Percentiles rank a stretch among this genome's conserved stretches.
phyloP scores from a whole-genome alignment of 1,140 invertebrate species.

The Drosophila equinoxialis region DNA sequence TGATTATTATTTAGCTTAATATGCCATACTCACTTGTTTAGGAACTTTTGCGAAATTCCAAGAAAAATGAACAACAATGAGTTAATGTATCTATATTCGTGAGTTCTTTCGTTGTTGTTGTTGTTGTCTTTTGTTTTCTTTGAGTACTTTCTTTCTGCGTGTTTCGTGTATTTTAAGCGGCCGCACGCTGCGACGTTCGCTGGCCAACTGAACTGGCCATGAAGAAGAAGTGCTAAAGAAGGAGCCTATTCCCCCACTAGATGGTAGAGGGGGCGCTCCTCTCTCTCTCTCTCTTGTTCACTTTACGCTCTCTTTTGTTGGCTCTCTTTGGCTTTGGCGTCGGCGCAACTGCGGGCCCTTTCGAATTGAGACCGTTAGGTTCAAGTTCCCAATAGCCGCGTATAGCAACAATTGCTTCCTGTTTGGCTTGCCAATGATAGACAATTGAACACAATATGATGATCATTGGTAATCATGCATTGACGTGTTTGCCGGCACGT shows the following conservation, averaged over 20 bases:
- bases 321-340: constrained; percentile 3
- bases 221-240: constrained; percentile 41
- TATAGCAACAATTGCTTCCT: constrained; percentile 61
- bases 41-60: constrained; percentile 23
- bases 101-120: constrained; percentile 14
- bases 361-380: constrained; percentile 45
- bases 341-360: constrained; percentile 38
- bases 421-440: constrained; percentile 28
- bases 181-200: constrained; percentile 68
- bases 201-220: constrained; percentile 54
- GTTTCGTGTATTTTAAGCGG: constrained; percentile 48
- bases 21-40: constrained; percentile 27
- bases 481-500: constrained; percentile 76
- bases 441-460: constrained; percentile 11
- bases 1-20: not conserved
- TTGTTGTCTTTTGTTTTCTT: constrained; percentile 34
- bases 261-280: constrained; percentile 1
- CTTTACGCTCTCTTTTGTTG: not conserved
- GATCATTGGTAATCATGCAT: constrained; percentile 27
- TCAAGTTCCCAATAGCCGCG: constrained; percentile 24
- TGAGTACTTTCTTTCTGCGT: constrained; percentile 52
- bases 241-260: constrained; percentile 2
- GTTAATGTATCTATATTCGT: not conserved
- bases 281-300: constrained; percentile 13
- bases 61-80: constrained; percentile 16